Evolutionary conservation across 2,888 invertebrate genomes (phyloP), one percentile per base, ranked within the genome.

Genomic region (Brachyopa scutellaris): DNA sequence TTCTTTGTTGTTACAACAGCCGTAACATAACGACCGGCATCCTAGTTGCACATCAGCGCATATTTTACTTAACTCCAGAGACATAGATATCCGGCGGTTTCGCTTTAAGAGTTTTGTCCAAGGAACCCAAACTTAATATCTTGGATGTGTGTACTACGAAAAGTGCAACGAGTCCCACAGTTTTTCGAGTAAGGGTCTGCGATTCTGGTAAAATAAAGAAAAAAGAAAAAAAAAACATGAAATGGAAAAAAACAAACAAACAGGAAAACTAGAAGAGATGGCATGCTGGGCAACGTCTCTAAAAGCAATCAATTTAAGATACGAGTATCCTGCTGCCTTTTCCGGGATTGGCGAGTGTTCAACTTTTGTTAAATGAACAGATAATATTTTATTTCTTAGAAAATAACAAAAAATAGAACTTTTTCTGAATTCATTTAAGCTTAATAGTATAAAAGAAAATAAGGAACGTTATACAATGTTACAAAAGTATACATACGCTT

Each of bases 51-150:
- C 36, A 36, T 7, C 17, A 47, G 45, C 45, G 51, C 31, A 66
- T 59, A 66, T 51, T 51, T 51, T 51, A 74, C 66, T 74, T 66
- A 42, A 66, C 74, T 42, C 57, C 42, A 64, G 55, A 73, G 73
- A 55, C 47, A 57, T 15, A 38, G 57, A 57, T 55, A 53, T 45
- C 21, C 47, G 21, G 26, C 38, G 40, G 67, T 67, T 59, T 51
- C 9, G 49, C 40, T 42, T 4, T 21, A 64, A 64, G 36, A 19
- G 31, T 57, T 36, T 59, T 59, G 66, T 23, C 33, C 45, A 66
- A 59, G 26, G 15, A 57, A 40, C 42, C 33, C 33, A 8, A 40
- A 59, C 59, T 76, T 49, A 76, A 76, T 67, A 67, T 67, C 76
- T 13, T 45, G 67, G 51, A 55, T 64, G 29, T 57, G 47, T 55